Base-by-base conservation (phyloP, 2,797 vertebrate genomes). In the Hippocampus kuda region DNA sequence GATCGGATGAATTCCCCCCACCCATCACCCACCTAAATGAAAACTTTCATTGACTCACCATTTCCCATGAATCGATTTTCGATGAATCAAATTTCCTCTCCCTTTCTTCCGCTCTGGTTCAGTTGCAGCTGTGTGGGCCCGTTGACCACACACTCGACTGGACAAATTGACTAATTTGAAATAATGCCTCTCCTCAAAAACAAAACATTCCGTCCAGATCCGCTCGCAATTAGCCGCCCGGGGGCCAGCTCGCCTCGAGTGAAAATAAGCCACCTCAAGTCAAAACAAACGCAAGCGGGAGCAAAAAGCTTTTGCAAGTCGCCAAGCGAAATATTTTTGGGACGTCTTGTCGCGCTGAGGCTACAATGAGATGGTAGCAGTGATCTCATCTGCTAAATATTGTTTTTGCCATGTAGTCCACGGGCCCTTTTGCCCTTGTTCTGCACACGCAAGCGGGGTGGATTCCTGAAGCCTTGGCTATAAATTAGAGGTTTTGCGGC, bases 361-460 rank as follows among this genome's bases (percentile, higher is more conserved):
- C 84, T 86, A 79, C 81, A 78, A 67, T 77, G 82, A 82, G 84
- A 88, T 86, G 85, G 82, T 82, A 86, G 84, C 81, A 65, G 76
- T 89, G 88, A 90, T 79, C 85, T 90, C 89, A 91, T 88, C 79
- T 70, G 83, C 80, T 85, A 86, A 90, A 89, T 89, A 89, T 89
- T 90, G 82, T 89, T 87, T 84, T 83, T 88, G 77, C 83, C 75
- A 70, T 84, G 71, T 73, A 70, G 75, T 72, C 76, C 79, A 68
- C 77, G 68, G 76, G 61, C 71, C 67, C 49, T 74, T 77, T 82
- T 57, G 70, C 68, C 54, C 75, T 77, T 83, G 80, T 81, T 82
- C 81, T 77, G 69, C 66, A 79, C 73, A 78, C 80, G 81, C 75
- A 85, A 75, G 70, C 11, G 70, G 67, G 51, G 77, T 82, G 79